Conservation (phyloP, 2,888 invertebrate genomes). For the Plebejus melissa region DNA sequence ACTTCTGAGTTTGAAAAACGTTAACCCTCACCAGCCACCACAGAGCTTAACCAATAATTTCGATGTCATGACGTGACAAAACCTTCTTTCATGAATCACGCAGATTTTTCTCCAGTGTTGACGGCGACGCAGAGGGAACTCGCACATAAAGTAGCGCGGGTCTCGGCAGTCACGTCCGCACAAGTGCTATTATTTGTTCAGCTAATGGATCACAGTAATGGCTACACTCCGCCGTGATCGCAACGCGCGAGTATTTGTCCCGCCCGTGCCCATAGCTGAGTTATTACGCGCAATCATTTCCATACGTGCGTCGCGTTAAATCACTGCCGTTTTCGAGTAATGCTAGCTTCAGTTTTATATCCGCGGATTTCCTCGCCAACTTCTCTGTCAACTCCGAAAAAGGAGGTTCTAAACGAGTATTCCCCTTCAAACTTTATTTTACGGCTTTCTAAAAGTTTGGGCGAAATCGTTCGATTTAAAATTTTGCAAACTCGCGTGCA, state of each 20-base stretch:
- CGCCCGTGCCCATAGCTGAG: not conserved
- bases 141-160: not conserved
- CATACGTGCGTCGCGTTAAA: not conserved
- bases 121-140: not conserved
- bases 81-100: not conserved
- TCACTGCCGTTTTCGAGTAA: not conserved
- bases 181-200: conserved; percentile 28
- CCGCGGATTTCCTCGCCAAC: not conserved
- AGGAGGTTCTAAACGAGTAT: not conserved
- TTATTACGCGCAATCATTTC: conserved; percentile 7
- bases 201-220: conserved; percentile 29
- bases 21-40: not conserved
- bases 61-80: not conserved
- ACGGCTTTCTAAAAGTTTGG: conserved; percentile 17
- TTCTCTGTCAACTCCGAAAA: not conserved
- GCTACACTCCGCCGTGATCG: conserved; percentile 23
- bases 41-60: not conserved
- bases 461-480: conserved; percentile 11
- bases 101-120: not conserved
- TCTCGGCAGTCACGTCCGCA: conserved; percentile 13
- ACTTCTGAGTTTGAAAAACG: not conserved
- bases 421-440: conserved; percentile 3
- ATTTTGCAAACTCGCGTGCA: not conserved
- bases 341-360: not conserved
- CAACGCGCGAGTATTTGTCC: not conserved